phyloP scores from a whole-genome alignment of 2,113 vertebrate species.

The Percopsis transmontana region DNA sequence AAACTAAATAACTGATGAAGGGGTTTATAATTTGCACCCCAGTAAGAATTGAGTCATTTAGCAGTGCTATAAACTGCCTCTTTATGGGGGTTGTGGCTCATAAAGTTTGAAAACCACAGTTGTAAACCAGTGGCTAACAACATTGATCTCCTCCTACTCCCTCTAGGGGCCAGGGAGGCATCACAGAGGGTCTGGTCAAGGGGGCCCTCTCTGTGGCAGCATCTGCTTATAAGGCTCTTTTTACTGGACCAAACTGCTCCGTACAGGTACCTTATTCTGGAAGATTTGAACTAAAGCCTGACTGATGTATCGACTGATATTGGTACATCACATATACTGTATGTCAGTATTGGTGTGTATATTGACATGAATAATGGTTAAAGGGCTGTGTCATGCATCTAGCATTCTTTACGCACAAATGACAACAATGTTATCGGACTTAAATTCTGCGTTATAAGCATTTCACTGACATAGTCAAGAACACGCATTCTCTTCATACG shows the following conservation, averaged over 20 bases:
- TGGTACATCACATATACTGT: too few relatives aligned
- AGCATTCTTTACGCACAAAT: background rate
- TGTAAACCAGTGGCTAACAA: background rate
- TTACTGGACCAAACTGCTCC: conserved; percentile 86
- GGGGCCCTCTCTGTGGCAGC: conserved; percentile 96
- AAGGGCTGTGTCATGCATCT: background rate
- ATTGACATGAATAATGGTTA: background rate
- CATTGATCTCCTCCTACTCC: conserved; percentile 17
- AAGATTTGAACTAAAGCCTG: background rate
- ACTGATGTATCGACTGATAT: background rate
- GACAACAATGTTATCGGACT: background rate
- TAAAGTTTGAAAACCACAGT: background rate
- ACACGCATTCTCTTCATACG: too few relatives aligned
- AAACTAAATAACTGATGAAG: too few relatives aligned
- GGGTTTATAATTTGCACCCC: too few relatives aligned
- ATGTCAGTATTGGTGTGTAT: too few relatives aligned
- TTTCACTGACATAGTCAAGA: background rate
- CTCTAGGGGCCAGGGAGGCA: conserved; percentile 75
- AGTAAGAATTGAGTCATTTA: too few relatives aligned
- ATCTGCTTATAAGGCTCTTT: conserved; percentile 96
- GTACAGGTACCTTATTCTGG: conserved; percentile 78
- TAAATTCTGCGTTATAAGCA: background rate
- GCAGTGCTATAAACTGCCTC: too few relatives aligned
- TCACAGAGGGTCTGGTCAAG: conserved; percentile 93
- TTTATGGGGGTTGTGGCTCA: too few relatives aligned